These are phyloP conservation scores for Mixornis gularis DNA, from an alignment of 2,113 vertebrate species.

Conservation along the genomic window DNA sequence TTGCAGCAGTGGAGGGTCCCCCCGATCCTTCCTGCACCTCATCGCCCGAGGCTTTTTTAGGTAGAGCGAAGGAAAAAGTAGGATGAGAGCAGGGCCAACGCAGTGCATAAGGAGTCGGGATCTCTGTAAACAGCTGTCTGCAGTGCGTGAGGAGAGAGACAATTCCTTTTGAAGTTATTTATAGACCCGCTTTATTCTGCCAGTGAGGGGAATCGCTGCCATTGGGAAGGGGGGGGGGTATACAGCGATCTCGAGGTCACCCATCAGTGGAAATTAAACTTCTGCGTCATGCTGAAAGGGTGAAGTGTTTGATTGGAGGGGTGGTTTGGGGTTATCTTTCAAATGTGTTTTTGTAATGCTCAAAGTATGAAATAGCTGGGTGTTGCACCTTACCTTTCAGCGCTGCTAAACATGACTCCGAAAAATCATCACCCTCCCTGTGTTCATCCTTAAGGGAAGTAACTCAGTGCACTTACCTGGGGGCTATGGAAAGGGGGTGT, in stretches of 20 bases:
- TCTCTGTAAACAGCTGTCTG: conserved; percentile 22
- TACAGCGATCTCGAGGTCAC: neutral
- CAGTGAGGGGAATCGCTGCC: neutral
- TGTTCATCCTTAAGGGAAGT: neutral
- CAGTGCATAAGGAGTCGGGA: neutral
- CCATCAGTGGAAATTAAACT: neutral
- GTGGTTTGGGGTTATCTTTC: neutral
- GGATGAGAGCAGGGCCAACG: neutral
- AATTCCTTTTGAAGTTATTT: conserved; percentile 32
- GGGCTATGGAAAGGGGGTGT: neutral
- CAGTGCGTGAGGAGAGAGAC: neutral
- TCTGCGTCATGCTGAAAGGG: neutral
- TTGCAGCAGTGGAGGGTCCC: neutral
- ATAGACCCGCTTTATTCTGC: neutral
- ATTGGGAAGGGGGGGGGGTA: fast-evolving
- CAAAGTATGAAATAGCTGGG: neutral
- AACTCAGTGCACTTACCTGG: neutral
- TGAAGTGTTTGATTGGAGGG: neutral
- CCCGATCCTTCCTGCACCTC: neutral
- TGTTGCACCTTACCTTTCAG: neutral
- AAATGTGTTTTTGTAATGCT: neutral
- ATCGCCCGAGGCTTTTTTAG: neutral
- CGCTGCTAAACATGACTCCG: neutral
- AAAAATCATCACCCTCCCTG: neutral
- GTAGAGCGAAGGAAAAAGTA: neutral